Evolutionary conservation across 2,888 invertebrate genomes (phyloP).

Genomic region (Aspidiotus rigidus): DNA sequence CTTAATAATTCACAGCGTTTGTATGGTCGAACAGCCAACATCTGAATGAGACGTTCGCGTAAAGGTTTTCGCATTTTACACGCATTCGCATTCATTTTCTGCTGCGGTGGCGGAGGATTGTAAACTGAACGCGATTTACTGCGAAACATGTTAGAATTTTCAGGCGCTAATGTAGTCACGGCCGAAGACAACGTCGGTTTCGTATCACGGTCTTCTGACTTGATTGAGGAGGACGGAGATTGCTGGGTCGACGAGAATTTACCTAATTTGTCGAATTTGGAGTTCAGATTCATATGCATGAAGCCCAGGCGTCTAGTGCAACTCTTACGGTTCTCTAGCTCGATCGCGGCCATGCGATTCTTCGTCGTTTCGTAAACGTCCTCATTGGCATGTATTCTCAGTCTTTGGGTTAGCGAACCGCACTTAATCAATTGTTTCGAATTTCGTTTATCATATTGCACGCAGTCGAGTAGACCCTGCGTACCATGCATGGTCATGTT

Average conservation of each 20-base stretch:
- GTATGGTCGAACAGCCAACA: constrained; percentile 83
- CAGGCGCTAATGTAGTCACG: neutral
- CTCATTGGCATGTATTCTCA: constrained; percentile 89
- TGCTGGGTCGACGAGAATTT: constrained; percentile 2
- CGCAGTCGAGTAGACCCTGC: constrained; percentile 22
- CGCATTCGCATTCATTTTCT: constrained; percentile 9
- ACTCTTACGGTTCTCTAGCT: constrained; percentile 78
- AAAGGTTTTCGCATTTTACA: constrained; percentile 33
- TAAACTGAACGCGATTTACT: constrained; percentile 12
- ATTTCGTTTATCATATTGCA: constrained; percentile 15
- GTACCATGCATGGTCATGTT: constrained; percentile 20
- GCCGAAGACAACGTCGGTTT: neutral
- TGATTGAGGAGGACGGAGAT: neutral
- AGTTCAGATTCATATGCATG: constrained; percentile 11
- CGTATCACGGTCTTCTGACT: neutral
- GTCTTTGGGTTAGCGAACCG: constrained; percentile 76
- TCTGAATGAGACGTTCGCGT: constrained; percentile 67
- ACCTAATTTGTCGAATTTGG: constrained; percentile 7
- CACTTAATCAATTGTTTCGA: constrained; percentile 42
- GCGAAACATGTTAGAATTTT: constrained; percentile 18
- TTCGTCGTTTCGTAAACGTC: constrained; percentile 90
- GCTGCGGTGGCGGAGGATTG: constrained; percentile 12
- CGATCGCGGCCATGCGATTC: constrained; percentile 82
- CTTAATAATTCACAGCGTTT: constrained; percentile 84
- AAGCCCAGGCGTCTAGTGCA: constrained; percentile 20